phyloP scores from a whole-genome alignment of 2,888 invertebrate genomes.

The Callyntrura sp. region DNA sequence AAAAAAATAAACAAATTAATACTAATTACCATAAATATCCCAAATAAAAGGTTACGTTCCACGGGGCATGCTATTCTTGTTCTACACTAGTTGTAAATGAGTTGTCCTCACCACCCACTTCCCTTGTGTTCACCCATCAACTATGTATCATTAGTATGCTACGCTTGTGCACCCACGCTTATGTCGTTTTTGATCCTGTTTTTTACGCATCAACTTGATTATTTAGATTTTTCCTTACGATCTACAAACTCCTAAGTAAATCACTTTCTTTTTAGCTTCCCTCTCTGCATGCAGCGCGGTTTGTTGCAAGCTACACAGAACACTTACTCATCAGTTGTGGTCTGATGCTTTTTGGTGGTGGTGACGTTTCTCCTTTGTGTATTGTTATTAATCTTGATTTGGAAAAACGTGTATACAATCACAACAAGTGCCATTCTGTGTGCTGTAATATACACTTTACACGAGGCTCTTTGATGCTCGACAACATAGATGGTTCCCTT shows the following conservation, averaged over 20 bases:
- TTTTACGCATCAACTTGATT: constrained; percentile 33
- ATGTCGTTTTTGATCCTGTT: constrained; percentile 30
- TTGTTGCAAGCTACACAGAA: not conserved
- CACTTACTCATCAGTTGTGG: not conserved
- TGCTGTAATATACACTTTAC: not conserved
- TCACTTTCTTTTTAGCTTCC: not conserved
- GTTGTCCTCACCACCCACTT: not conserved
- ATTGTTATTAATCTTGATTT: constrained; percentile 42
- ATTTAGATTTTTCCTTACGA: not conserved
- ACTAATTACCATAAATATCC: not conserved
- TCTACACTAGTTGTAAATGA: not conserved
- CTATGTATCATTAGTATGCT: constrained; percentile 46
- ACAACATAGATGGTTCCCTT: not conserved
- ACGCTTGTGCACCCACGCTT: constrained; percentile 20
- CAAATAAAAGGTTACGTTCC: not conserved
- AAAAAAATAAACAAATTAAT: not conserved
- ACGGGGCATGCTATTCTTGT: not conserved
- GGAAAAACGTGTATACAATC: constrained; percentile 43
- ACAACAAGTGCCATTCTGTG: not conserved
- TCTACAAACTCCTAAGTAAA: not conserved
- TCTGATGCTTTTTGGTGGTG: constrained; percentile 17
- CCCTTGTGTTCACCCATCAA: not conserved
- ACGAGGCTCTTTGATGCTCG: not conserved
- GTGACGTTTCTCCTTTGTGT: constrained; percentile 18
- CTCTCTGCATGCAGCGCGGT: constrained; percentile 5